phyloP scores from a whole-genome alignment of 2,113 vertebrate genomes.

The Ondatra zibethicus region DNA sequence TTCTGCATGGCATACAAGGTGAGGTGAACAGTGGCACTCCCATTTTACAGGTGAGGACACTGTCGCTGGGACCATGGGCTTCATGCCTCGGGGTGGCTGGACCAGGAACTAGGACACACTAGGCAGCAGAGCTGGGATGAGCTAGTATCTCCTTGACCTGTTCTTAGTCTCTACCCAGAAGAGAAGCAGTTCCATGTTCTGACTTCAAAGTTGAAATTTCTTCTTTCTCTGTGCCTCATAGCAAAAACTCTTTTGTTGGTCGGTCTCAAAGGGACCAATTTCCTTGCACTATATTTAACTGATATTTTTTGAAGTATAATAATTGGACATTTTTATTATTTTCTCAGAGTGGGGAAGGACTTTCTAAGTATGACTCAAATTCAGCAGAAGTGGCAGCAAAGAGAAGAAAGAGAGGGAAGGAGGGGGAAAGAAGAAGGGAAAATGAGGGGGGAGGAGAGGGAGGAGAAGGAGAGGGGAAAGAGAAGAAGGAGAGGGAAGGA shows the following conservation, averaged over 20 bases:
- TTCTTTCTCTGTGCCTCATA: not conserved
- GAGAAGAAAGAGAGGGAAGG: too few relatives aligned
- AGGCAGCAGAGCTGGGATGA: not conserved
- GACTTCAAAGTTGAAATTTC: constrained; percentile 26
- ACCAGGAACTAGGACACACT: not conserved
- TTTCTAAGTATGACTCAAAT: constrained; percentile 37
- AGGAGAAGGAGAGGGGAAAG: too few relatives aligned
- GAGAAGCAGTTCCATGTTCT: not conserved
- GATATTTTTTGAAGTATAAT: constrained; percentile 42
- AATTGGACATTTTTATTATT: constrained; percentile 19
- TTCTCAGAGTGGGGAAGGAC: not conserved
- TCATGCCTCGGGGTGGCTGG: not conserved
- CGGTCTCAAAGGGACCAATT: not conserved
- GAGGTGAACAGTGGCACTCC: not conserved
- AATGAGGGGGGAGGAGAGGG: not conserved
- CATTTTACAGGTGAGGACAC: not conserved
- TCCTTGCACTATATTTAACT: constrained; percentile 10
- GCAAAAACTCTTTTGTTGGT: not conserved
- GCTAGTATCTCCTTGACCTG: not conserved
- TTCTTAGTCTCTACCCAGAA: not conserved
- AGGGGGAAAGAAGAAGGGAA: not conserved
- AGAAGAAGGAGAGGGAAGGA: too few relatives aligned
- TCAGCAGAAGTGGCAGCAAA: not conserved
- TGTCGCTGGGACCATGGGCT: not conserved
- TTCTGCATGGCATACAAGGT: too few relatives aligned